Base-by-base conservation (phyloP, 2,888 invertebrate species). In the Platycheirus albimanus region DNA sequence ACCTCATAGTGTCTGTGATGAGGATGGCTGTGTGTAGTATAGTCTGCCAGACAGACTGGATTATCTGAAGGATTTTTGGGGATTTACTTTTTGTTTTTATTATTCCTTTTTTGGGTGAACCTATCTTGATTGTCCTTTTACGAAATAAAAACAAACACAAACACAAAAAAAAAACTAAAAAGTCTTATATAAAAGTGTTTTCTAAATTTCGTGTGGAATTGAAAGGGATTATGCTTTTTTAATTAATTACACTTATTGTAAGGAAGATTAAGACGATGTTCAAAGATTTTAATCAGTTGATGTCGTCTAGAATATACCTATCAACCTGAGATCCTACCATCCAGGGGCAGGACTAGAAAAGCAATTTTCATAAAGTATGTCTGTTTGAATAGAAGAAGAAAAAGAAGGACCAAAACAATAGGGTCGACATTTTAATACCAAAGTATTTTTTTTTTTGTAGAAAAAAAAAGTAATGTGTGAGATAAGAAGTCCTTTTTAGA, bases 171-270 rank as follows among this genome's bases (percentile, higher is more conserved):
- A n/a, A 13, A 33, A 20, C 17, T 52, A 52, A 13, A 64, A 47
- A 19, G 11, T 24, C 28, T 41, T 41, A 10, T 45, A 13, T 43
- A n/a, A 30, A 47, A 63, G 11, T 58, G 38, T 56, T 54, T 4
- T 20, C n/a, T 19, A 20, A 19, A 30, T 13, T 19, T 49, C 24
- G 49, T 49, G 11, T 64, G 24, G 38, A 64, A 19, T 43, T 43
- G 56, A 61, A 43, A 30, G 45, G 41, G 38, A 61, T 51, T 51
- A 28, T 69, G 75, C 8, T 51, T 43, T 43, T 45, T 24, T 69
- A 67, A 61, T 75, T 75, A 52, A 67, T 61, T 74, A 56, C 47
- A 45, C 72, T 64, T 54, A 54, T 75, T 67, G 67, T 61, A 6
- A 33, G 58, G 51, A 43, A 75, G 56, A 38, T 45, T 64, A n/a